These are phyloP conservation scores for Branchellion lobata DNA, from an alignment of 2,888 invertebrate species.

Conservation along the genomic window DNA sequence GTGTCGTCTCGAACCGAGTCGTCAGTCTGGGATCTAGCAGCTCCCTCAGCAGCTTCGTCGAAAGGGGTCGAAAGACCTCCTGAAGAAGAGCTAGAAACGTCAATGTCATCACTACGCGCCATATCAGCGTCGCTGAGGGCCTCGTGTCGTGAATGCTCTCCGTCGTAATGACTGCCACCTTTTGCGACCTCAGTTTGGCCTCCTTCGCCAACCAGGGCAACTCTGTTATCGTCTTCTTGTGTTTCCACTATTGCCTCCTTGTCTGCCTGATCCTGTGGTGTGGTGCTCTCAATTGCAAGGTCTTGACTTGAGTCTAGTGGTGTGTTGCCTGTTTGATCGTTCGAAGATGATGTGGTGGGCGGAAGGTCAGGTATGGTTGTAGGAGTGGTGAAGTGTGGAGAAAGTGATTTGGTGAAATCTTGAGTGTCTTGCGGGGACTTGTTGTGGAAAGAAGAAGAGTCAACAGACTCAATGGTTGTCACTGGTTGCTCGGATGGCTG, in stretches of 20 bases:
- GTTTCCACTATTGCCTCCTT: neutral
- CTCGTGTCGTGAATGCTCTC: neutral
- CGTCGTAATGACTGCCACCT: neutral
- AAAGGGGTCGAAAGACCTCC: conserved; percentile 37
- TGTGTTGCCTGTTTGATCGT: no score
- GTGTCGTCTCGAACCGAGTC: neutral
- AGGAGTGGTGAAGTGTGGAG: neutral
- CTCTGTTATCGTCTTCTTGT: neutral
- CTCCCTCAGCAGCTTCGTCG: conserved; percentile 38
- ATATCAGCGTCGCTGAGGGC: neutral
- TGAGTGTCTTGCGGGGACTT: neutral
- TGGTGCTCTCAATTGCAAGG: neutral
- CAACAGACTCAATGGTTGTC: neutral
- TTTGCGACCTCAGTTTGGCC: neutral
- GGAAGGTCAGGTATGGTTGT: neutral
- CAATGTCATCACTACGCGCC: neutral
- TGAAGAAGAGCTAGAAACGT: conserved; percentile 32
- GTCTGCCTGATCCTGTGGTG: neutral
- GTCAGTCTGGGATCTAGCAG: conserved; percentile 5
- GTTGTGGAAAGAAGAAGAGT: neutral
- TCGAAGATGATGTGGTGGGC: neutral
- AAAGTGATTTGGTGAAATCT: neutral
- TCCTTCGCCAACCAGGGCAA: neutral
- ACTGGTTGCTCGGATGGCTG: neutral
- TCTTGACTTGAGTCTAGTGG: neutral